Evolutionary conservation across 1,140 invertebrate genomes (phyloP).

Genomic region (Octopus bimaculoides): DNA sequence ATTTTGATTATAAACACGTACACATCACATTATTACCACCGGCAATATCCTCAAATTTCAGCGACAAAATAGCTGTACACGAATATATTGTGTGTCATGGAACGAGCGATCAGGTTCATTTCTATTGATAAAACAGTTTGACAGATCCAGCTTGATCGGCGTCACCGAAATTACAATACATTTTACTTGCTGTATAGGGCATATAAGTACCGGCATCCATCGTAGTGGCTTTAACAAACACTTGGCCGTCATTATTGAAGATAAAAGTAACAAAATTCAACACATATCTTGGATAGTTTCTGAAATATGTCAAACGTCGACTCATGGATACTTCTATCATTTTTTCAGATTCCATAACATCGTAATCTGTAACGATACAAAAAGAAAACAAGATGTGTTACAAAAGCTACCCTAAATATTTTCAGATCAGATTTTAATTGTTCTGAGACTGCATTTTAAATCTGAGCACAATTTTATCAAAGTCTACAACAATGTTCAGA

Average conservation of each 20-base stretch:
- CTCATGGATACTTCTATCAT: constrained; percentile 2
- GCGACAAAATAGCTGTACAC: no score
- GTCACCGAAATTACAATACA: neutral
- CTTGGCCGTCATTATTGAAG: neutral
- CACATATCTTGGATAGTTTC: neutral
- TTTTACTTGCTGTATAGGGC: neutral
- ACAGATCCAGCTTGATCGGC: neutral
- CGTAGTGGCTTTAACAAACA: neutral
- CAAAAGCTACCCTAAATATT: no score
- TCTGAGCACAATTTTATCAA: no score
- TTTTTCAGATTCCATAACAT: constrained; percentile 5
- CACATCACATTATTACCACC: no score
- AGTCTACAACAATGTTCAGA: no score
- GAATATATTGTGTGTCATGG: no score
- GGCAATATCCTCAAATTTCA: no score
- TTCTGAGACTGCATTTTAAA: no score
- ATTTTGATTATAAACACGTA: no score
- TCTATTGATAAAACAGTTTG: neutral
- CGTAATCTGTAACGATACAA: constrained; percentile 6
- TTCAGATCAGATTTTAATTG: no score
- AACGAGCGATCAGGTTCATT: no score
- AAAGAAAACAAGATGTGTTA: neutral
- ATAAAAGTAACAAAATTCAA: constrained; percentile 3
- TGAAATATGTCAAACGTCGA: neutral
- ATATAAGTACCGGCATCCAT: neutral